phyloP scores from a whole-genome alignment of 2,797 vertebrate genomes.

The Phyllotis vaccarum region DNA sequence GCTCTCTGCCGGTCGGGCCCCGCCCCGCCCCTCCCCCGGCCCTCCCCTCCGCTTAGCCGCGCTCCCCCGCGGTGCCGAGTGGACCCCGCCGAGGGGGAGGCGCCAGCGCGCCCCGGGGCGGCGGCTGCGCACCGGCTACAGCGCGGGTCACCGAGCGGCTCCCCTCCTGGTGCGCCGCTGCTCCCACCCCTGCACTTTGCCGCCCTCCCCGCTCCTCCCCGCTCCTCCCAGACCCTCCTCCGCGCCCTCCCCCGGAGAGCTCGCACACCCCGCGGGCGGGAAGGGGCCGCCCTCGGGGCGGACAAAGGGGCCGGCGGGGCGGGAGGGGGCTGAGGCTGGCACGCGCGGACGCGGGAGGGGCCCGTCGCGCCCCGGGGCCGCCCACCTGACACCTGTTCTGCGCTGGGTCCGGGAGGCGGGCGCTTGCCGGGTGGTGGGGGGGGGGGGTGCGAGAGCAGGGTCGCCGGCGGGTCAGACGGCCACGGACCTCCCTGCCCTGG shows the following conservation, averaged over 20 bases:
- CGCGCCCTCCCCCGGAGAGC: conserved; percentile 68
- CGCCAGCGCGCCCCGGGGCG: conserved; percentile 66
- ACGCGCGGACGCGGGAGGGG: conserved; percentile 76
- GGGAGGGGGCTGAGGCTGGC: conserved; percentile 76
- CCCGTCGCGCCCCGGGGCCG: conserved; percentile 25
- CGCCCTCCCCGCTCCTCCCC: conserved; percentile 72
- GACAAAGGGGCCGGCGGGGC: conserved; percentile 71
- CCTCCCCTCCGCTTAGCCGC: conserved; percentile 73
- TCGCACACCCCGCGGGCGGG: conserved; percentile 80
- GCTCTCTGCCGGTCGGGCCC: conserved; percentile 43
- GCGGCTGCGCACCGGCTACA: not conserved
- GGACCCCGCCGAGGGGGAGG: conserved; percentile 59
- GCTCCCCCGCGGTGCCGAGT: conserved; percentile 49
- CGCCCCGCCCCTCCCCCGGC: conserved; percentile 72
- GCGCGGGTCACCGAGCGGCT: not conserved
- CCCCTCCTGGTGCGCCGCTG: not conserved
- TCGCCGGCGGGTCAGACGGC: conserved; percentile 53
- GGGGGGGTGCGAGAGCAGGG: not conserved
- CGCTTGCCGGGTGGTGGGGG: too few species aligned
- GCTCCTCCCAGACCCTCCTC: conserved; percentile 72
- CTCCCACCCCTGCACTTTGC: conserved; percentile 67
- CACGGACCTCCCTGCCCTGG: not conserved
- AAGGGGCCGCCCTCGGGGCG: conserved; percentile 82
- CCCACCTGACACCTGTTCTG: conserved; percentile 60
- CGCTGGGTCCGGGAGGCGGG: not conserved